Base-by-base conservation (phyloP, 2,888 invertebrate species). In the Lepidochitona cinerea region DNA sequence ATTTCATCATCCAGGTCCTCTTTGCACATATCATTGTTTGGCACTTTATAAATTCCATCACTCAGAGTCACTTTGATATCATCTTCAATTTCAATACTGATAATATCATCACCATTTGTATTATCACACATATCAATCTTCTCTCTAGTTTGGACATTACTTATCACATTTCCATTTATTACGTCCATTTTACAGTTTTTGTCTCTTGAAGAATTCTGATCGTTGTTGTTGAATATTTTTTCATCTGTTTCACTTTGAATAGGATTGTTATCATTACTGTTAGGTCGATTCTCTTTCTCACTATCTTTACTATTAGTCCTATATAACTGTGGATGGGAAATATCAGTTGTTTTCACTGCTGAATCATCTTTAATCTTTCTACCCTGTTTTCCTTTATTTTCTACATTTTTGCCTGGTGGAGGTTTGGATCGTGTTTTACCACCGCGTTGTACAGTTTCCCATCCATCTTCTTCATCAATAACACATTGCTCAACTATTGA, bases 391-490 rank as follows among this genome's bases (percentile, higher is more conserved):
- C n/a, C 23, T 4, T 49, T 18, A 7, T 49, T 49, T 7, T 18
- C 18, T 32, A 29, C 64, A 23, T 23, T 23, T 26, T 26, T 32
- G 1, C 33, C 1, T 37, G 52, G 12, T 35, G 95, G 92, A 66
- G 95, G 94, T 72, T 88, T 83, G n/a, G 84, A 76, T 84, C 37
- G 35, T 18, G 12, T 72, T 70, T 84, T 83, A 14, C 96, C 84
- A 54, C 90, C 89, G 73, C 91, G 94, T 0, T 90, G 89, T 0
- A 97, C 97, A 0, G 96, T 97, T 78, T 96, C 93, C 97, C 97
- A 97, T 0, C 97, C 97, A 74, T 91, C 91, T 29, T 59, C 59
- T 9, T 59, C 59, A 29, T 49, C 49, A n/a, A 23, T 49, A 2
- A 49, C 4, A n/a, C n/a, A n/a, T 49, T n/a, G 49, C n/a, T 49